Evolutionary conservation across 2,888 invertebrate genomes (phyloP).

Genomic region (Crocallis elinguaria): DNA sequence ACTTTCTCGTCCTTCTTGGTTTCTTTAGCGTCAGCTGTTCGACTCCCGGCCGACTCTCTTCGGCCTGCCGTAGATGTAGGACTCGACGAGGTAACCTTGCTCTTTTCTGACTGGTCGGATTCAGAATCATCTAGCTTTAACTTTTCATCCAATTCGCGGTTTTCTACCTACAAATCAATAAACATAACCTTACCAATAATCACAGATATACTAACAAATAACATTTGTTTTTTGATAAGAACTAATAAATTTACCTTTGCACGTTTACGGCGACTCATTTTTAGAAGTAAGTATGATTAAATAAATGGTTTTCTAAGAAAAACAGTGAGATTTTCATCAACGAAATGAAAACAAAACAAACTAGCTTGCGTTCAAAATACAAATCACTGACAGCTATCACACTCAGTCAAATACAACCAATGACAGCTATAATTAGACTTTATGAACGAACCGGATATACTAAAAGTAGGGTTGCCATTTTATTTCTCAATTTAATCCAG

Average conservation of each 20-base stretch:
- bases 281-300: slow-evolving; percentile 19
- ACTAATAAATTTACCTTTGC: slow-evolving; percentile 66
- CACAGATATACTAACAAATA: slow-evolving; percentile 38
- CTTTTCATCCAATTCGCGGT: slow-evolving; percentile 88
- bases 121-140: slow-evolving; percentile 86
- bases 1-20: slow-evolving; percentile 67
- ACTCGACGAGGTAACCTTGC: slow-evolving; percentile 84
- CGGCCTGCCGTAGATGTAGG: slow-evolving; percentile 80
- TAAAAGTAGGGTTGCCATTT: too few species aligned
- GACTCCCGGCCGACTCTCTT: slow-evolving; percentile 81
- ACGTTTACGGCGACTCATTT: slow-evolving; percentile 86
- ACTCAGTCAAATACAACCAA: too few species aligned
- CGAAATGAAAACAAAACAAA: slow-evolving; percentile 38
- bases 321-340: background rate
- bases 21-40: slow-evolving; percentile 75
- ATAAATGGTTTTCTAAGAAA: background rate
- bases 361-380: background rate
- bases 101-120: slow-evolving; percentile 86
- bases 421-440: too few species aligned
- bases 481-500: too few species aligned
- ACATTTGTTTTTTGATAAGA: background rate
- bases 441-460: too few species aligned
- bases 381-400: too few species aligned
- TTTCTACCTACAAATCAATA: slow-evolving; percentile 76
- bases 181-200: slow-evolving; percentile 83